These are phyloP conservation scores for Sympetrum striolatum DNA, from an alignment of 2,888 invertebrate genomes.

Conservation along the genomic window DNA sequence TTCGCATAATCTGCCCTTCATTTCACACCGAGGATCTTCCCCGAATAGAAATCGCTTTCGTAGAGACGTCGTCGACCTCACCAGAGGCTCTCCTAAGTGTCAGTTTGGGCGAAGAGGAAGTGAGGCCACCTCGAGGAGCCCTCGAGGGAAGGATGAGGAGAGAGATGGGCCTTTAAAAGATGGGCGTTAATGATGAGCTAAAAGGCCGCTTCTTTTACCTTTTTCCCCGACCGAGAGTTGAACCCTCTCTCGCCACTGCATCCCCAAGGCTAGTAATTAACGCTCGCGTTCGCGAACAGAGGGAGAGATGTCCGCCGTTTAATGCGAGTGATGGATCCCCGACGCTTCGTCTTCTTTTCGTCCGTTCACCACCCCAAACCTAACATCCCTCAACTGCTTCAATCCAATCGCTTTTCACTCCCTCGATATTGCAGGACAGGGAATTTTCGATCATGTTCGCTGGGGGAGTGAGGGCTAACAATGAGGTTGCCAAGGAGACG, in stretches of 20 bases:
- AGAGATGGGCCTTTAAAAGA: background rate
- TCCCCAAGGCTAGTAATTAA: background rate
- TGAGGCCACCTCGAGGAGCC: background rate
- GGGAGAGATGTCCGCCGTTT: background rate
- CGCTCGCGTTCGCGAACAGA: background rate
- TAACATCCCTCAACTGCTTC: background rate
- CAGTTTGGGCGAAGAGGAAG: background rate
- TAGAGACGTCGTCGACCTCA: background rate
- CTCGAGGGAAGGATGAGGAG: background rate
- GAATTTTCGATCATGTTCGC: background rate
- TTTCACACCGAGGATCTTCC: too few species aligned
- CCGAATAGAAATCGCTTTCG: too few species aligned
- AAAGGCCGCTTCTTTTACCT: background rate
- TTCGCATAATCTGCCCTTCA: too few species aligned
- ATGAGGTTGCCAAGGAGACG: background rate
- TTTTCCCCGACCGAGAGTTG: background rate
- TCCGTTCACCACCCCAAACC: background rate
- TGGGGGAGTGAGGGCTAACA: background rate
- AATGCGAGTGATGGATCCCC: background rate
- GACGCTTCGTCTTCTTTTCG: background rate
- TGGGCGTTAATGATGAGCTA: background rate
- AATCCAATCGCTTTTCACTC: background rate
- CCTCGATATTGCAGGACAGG: background rate
- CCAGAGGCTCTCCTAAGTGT: background rate
- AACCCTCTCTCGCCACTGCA: background rate